Percentiles rank a stretch among this genome's conserved stretches.
Evolutionary conservation across 2,888 invertebrate genomes (phyloP).

Genomic region (Scaptomyza flava): DNA sequence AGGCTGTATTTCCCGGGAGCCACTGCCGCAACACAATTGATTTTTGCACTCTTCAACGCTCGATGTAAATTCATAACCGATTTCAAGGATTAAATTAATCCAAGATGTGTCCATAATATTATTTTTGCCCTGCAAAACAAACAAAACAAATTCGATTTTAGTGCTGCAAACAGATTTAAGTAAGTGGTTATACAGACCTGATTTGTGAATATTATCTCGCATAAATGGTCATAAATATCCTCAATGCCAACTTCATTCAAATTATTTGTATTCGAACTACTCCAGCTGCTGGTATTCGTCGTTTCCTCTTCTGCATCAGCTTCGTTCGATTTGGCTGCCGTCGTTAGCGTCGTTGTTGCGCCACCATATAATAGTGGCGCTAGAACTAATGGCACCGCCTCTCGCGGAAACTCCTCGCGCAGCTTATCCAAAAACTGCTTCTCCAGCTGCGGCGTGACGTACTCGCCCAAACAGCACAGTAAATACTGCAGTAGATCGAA

Average conservation of each 20-base stretch:
- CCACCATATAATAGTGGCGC: slow-evolving; percentile 91
- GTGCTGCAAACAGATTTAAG: neutral
- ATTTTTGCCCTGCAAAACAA: slow-evolving; percentile 74
- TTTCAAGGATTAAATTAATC: slow-evolving; percentile 95
- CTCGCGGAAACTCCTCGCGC: slow-evolving; percentile 94
- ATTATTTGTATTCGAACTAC: slow-evolving; percentile 86
- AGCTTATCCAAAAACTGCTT: slow-evolving; percentile 90
- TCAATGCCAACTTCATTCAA: slow-evolving; percentile 81
- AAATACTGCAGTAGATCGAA: slow-evolving; percentile 95
- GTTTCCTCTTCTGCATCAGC: slow-evolving; percentile 72
- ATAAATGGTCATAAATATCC: slow-evolving; percentile 83
- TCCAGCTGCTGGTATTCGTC: slow-evolving; percentile 85
- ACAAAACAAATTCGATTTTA: neutral
- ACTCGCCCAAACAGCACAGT: slow-evolving; percentile 86
- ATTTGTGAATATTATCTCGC: slow-evolving; percentile 81
- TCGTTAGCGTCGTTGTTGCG: slow-evolving; percentile 35
- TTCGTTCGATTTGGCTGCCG: slow-evolving; percentile 53
- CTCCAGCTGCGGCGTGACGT: slow-evolving; percentile 82
- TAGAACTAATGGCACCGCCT: slow-evolving; percentile 94
- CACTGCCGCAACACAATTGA: slow-evolving; percentile 92
- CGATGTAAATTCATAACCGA: slow-evolving; percentile 94
- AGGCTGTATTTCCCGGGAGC: slow-evolving; percentile 92
- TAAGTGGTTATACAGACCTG: slow-evolving; percentile 50
- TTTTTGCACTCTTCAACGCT: slow-evolving; percentile 94
- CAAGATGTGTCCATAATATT: slow-evolving; percentile 90